Conservation (phyloP, 2,113 vertebrate genomes). For the Choloepus hoffmanni region DNA sequence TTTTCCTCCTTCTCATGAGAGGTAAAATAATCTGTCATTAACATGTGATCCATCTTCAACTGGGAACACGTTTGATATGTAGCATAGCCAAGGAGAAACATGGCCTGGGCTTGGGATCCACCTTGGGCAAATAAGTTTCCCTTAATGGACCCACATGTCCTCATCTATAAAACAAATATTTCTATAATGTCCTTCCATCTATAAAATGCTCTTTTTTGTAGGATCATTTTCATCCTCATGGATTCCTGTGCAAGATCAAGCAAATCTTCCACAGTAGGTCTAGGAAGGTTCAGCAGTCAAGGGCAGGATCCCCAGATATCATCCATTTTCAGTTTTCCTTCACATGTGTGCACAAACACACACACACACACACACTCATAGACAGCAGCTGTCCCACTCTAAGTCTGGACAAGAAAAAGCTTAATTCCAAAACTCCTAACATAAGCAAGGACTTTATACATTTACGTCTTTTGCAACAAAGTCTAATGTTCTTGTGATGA, state of each 20-base stretch:
- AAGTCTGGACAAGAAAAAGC: constrained; percentile 14
- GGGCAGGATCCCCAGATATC: background rate
- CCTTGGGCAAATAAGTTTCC: background rate
- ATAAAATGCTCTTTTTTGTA: background rate
- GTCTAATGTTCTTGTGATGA: background rate
- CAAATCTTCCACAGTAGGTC: background rate
- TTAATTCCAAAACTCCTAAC: background rate
- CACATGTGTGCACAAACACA: background rate
- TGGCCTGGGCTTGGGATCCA: background rate
- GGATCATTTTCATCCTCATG: background rate
- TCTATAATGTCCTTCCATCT: background rate
- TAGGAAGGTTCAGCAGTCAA: background rate
- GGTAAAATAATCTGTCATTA: background rate
- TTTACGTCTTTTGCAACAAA: background rate
- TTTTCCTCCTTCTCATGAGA: background rate
- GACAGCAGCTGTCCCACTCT: background rate
- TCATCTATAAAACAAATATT: background rate
- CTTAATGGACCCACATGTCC: background rate
- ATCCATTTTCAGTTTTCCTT: background rate
- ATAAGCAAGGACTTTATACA: background rate
- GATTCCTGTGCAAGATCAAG: background rate
- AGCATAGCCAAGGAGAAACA: background rate
- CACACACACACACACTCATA: background rate
- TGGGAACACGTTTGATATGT: background rate
- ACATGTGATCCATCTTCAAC: background rate